These are phyloP conservation scores for Biston stratarius DNA, from an alignment of 2,888 invertebrate species.

Conservation along the genomic window DNA sequence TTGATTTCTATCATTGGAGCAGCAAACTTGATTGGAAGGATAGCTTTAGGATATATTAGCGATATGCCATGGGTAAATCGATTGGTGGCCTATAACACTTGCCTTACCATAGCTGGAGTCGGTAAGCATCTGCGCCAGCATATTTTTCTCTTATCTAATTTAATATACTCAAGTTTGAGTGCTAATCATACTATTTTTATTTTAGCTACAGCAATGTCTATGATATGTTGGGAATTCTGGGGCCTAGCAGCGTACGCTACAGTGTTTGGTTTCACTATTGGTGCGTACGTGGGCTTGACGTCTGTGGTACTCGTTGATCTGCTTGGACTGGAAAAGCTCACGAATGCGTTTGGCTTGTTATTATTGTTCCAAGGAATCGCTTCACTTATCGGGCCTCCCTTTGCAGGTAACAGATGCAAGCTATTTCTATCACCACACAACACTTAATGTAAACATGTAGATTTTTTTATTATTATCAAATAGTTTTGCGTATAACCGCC, in stretches of 20 bases:
- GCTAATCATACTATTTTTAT: slow-evolving; percentile 32
- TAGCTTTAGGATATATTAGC: slow-evolving; percentile 94
- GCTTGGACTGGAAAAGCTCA: slow-evolving; percentile 95
- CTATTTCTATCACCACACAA: neutral
- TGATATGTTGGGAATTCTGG: slow-evolving; percentile 90
- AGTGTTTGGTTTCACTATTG: slow-evolving; percentile 95
- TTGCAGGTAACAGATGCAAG: slow-evolving; percentile 92
- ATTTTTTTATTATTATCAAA: no score
- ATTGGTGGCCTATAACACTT: slow-evolving; percentile 94
- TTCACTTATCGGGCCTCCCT: slow-evolving; percentile 96
- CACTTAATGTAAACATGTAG: no score
- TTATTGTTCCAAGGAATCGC: slow-evolving; percentile 97
- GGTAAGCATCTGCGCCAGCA: slow-evolving; percentile 83
- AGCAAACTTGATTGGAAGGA: slow-evolving; percentile 95
- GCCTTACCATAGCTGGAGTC: slow-evolving; percentile 95
- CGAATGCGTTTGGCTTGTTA: slow-evolving; percentile 97
- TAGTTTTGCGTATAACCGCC: no score
- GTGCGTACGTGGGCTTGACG: slow-evolving; percentile 98
- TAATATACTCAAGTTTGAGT: neutral
- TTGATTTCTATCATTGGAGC: slow-evolving; percentile 94
- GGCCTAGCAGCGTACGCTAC: slow-evolving; percentile 92
- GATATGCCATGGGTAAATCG: slow-evolving; percentile 97
- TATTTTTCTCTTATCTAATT: neutral
- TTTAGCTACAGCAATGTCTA: slow-evolving; percentile 92
- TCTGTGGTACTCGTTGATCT: slow-evolving; percentile 98